Base-by-base conservation (phyloP, 1,140 invertebrate genomes). In the Cyclina sinensis region DNA sequence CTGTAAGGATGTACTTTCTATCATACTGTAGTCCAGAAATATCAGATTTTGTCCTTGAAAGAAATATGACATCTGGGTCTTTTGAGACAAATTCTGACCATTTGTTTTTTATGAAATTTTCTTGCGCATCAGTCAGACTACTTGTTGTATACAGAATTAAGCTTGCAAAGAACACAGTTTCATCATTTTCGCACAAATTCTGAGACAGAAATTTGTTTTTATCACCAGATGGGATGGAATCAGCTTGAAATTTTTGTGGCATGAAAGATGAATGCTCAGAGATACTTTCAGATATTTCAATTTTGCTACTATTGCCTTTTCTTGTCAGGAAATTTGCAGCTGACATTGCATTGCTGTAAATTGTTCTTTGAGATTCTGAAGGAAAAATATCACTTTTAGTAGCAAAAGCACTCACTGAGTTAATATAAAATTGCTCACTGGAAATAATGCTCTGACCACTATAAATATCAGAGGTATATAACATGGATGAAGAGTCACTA, bases 21-120 rank as follows among this genome's bases (percentile, higher is more conserved):
- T 30, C 24, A 62, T 18, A 62, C n/a, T n/a, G 4, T 12, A 65
- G 18, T 2, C 18, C 4, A 12, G 5, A 24, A 68, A 82, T 30
- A 57, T 57, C 48, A 43, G 35, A 27, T 32, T 57, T 35, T 3
- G 32, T 39, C 18, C 24, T 86, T 37, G 68, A 57, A 27, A 86
- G 16, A 59, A 30, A 68, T 21, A 83, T 73, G 0, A 48, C 14
- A 37, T 59, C 9, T 24, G 21, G 30, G 35, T 86, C 68, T 76
- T 86, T 86, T 18, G 48, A 70, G 16, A 86, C 35, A 76, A 86
- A 86, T 16, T 46, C 27, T 74, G 83, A 35, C 83, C 68, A 86
- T 37, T 86, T 74, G n/a, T 0, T 1, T 37, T 27, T 59, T n/a
- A 86, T 12, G 30, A 24, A 11, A 0, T 70, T 21, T 70, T 83